Evolutionary conservation across 2,113 vertebrate genomes (phyloP).

Genomic region (Callocephalon fimbriatum): DNA sequence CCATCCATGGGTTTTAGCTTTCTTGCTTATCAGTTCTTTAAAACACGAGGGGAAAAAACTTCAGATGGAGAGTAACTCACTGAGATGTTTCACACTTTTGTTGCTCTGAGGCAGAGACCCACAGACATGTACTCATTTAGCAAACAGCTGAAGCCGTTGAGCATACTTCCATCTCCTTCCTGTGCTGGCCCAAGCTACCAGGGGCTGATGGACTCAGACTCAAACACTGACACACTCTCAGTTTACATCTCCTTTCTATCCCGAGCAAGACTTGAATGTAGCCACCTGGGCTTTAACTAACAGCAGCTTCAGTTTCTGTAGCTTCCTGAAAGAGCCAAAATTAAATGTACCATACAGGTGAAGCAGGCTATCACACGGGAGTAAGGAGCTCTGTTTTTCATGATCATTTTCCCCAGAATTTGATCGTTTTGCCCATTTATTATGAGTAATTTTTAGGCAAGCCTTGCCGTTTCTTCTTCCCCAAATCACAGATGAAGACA

Average conservation of each 20-base stretch:
- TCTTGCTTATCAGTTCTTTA: neutral
- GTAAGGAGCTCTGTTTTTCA: neutral
- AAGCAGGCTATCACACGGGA: neutral
- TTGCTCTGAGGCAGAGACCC: neutral
- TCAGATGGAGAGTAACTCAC: neutral
- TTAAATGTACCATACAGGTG: fast-evolving
- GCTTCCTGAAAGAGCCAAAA: neutral
- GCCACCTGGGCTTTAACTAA: neutral
- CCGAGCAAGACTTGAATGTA: neutral
- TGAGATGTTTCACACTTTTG: neutral
- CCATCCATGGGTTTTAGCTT: neutral
- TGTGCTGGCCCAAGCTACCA: neutral
- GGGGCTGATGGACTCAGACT: neutral
- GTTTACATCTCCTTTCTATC: neutral
- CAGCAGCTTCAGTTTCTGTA: neutral
- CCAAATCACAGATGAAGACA: neutral
- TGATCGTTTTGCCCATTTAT: neutral
- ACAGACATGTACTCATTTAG: neutral
- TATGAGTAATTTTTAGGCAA: neutral
- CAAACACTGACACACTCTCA: neutral
- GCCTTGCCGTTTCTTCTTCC: neutral
- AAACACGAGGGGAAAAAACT: neutral
- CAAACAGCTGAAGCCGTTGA: neutral
- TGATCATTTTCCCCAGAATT: neutral
- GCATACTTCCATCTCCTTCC: neutral